phyloP scores from a whole-genome alignment of 2,888 invertebrate genomes.

The Bombyx huttoni region DNA sequence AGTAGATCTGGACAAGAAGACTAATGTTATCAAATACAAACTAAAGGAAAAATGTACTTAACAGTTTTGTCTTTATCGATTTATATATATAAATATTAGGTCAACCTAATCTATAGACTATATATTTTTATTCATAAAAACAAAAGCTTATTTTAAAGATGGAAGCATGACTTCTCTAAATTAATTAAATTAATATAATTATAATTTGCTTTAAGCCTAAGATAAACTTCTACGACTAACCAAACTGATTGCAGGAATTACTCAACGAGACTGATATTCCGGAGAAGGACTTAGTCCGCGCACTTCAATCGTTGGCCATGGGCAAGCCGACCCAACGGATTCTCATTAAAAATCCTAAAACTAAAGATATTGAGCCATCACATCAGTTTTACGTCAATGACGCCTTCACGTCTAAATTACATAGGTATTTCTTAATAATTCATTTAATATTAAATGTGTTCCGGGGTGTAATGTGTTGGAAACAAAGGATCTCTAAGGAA shows the following conservation, averaged over 20 bases:
- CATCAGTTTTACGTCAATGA: constrained; percentile 97
- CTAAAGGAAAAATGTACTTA: no score
- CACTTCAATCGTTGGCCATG: constrained; percentile 97
- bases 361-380: constrained; percentile 95
- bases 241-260: constrained; percentile 76
- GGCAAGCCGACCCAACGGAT: constrained; percentile 97
- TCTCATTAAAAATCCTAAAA: constrained; percentile 93
- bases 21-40: no score
- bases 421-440: constrained; percentile 72
- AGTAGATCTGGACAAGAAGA: no score
- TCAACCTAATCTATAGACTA: no score
- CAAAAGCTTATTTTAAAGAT: no score
- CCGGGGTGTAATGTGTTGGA: no score
- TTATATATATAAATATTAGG: no score
- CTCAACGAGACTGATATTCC: constrained; percentile 98
- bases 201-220: background rate
- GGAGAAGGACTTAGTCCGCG: constrained; percentile 96
- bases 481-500: no score
- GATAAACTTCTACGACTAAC: background rate
- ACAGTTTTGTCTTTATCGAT: no score
- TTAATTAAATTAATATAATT: no score
- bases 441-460: background rate
- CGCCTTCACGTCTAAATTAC: constrained; percentile 96
- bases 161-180: no score
- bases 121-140: no score